phyloP scores from a whole-genome alignment of 2,113 vertebrate genomes.

The Lathamus discolor region DNA sequence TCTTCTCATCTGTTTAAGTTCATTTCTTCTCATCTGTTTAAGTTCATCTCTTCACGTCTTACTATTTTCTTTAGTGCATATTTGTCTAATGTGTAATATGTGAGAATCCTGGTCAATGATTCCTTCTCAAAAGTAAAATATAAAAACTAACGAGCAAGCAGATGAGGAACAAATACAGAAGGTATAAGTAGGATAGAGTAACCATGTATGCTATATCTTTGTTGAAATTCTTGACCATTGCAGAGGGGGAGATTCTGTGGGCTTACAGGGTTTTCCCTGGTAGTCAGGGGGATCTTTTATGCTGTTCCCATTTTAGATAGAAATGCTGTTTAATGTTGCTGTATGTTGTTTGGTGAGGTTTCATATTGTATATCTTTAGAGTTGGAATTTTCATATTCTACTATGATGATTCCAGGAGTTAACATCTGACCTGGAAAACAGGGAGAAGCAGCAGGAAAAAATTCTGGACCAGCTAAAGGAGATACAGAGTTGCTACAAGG shows the following conservation, averaged over 20 bases:
- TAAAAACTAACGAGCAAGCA: neutral
- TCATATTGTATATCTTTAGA: neutral
- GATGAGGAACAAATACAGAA: neutral
- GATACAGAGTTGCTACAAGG: slow-evolving; percentile 80
- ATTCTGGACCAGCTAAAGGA: slow-evolving; percentile 89
- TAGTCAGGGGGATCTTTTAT: neutral
- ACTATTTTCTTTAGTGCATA: neutral
- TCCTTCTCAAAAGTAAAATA: neutral
- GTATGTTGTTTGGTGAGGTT: neutral
- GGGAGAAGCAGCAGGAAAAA: slow-evolving; percentile 84
- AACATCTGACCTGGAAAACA: slow-evolving; percentile 80
- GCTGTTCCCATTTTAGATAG: neutral
- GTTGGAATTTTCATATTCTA: neutral
- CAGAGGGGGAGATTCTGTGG: neutral
- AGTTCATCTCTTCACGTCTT: neutral
- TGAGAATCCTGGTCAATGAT: neutral
- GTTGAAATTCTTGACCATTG: neutral
- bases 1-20: neutral
- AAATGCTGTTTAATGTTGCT: neutral
- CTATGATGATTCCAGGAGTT: slow-evolving; percentile 57
- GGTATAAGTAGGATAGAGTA: neutral
- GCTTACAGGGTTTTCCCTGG: neutral
- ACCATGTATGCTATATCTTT: neutral
- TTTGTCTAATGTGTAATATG: neutral
- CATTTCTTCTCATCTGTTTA: neutral